Evolutionary conservation across 1,140 invertebrate genomes (phyloP), one percentile per base, ranked within the genome.

Genomic region (Rhizoglyphus robini): DNA sequence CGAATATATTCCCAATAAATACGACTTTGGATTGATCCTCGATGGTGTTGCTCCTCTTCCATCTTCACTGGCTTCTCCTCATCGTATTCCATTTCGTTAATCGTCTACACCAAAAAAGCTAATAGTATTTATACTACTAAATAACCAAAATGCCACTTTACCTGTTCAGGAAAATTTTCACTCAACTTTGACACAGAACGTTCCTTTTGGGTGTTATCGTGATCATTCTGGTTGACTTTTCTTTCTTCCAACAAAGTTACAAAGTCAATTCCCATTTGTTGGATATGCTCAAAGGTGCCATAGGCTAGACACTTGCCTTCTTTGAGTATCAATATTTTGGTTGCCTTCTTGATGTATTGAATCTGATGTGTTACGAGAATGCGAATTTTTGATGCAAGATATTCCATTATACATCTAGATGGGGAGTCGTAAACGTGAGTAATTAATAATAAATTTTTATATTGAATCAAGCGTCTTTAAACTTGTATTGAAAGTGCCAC

Each of bases 311-410:
- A 47, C 8, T 63, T 23, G 4, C 65, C 65, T 51, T 87, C 82
- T 72, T 87, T 83, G 68, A 91, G 73, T 3, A 88, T 82, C 34
- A 89, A 74, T 68, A 92, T 88, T 69, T 83, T 80, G 73, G 87
- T 82, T 0, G 85, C 87, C 25, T 81, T 80, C 70, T 83, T 82
- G n/a, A 91, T 77, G 73, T 69, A 71, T 61, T 78, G 76, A 4
- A 77, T 67, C 61, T 78, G 77, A 71, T 78, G 77, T n/a, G 77
- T 78, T 5, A 74, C 73, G 31, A 78, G 66, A 57, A 78, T 72
- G 8, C 72, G 61, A 1, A 72, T 69, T 31, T 67, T 67, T 5
- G 20, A 23, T 48, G 51, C 57, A 13, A 67, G 34, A 48, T 65
- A 30, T n/a, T 36, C 47, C 11, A 38, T 25, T 4, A 67, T 67